A percentile compares a stretch with the other conserved stretches of the same genome.
Conservation (phyloP, 2,113 vertebrate genomes). For the Oryzias melastigma region DNA sequence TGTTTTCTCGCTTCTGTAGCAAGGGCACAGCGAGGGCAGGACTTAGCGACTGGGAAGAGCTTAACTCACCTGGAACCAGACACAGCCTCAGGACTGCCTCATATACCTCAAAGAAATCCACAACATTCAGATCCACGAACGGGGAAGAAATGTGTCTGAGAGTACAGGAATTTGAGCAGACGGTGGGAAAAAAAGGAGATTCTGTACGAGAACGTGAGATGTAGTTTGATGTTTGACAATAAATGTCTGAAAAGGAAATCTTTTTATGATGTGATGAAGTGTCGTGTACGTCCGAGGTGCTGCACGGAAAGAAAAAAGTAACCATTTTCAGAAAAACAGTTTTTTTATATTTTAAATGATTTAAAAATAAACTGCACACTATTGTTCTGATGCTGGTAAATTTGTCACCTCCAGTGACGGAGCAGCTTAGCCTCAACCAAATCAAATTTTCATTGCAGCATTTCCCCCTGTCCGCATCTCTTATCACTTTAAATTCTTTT, state of each 20-base stretch:
- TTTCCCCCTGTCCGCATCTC: slow-evolving; percentile 12
- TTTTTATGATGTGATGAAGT: slow-evolving; percentile 59
- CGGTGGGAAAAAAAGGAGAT: too few relatives aligned
- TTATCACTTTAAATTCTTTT: slow-evolving; percentile 27
- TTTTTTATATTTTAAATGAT: slow-evolving; percentile 4
- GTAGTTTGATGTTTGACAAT: slow-evolving; percentile 35
- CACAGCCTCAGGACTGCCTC: slow-evolving; percentile 63
- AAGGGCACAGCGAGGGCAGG: slow-evolving; percentile 20
- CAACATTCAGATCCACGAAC: slow-evolving; percentile 25
- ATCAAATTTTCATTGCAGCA: slow-evolving; percentile 10
- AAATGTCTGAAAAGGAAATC: slow-evolving; percentile 50
- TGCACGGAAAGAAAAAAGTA: slow-evolving; percentile 48
- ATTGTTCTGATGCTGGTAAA: neutral
- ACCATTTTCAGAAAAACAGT: slow-evolving; percentile 17
- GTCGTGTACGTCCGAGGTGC: slow-evolving; percentile 48
- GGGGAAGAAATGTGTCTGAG: neutral
- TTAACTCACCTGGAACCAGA: slow-evolving; percentile 26
- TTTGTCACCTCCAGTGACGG: slow-evolving; percentile 11
- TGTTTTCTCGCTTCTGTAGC: slow-evolving; percentile 46
- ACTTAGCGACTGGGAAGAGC: neutral
- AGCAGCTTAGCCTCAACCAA: slow-evolving; percentile 17
- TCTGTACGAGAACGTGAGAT: neutral
- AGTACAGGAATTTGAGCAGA: neutral
- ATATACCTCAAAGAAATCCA: slow-evolving; percentile 66
- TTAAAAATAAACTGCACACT: neutral